These are phyloP conservation scores for Enteromius viviparus DNA, from an alignment of 2,797 vertebrate species.

Conservation along the genomic window DNA sequence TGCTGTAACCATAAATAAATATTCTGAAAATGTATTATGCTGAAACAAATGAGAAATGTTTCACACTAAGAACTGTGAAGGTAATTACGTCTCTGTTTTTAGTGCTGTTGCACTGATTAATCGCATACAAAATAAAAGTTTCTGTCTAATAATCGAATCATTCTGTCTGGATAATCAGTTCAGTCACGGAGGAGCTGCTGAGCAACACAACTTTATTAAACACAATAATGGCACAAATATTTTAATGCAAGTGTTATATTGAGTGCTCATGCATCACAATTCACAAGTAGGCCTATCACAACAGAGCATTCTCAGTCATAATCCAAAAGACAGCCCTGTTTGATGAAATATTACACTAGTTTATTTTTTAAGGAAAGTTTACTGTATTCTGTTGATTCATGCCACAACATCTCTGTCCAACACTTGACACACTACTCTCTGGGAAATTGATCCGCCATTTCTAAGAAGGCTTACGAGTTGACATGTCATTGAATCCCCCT, in stretches of 20 bases:
- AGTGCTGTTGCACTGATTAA: too few relatives aligned
- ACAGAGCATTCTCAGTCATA: background rate
- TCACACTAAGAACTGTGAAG: background rate
- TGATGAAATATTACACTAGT: background rate
- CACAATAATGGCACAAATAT: background rate
- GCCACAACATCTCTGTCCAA: background rate
- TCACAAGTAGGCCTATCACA: background rate
- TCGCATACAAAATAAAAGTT: too few relatives aligned
- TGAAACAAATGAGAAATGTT: background rate
- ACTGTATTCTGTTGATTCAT: background rate
- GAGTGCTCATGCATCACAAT: background rate
- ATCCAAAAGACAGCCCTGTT: background rate
- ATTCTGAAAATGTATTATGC: background rate
- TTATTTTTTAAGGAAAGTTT: background rate
- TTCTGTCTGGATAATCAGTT: too few relatives aligned
- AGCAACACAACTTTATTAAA: background rate
- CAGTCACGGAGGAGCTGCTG: background rate
- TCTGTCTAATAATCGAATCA: too few relatives aligned
- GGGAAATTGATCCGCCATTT: slow-evolving; percentile 17
- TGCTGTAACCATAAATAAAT: background rate
- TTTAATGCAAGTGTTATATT: background rate
- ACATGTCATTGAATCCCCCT: slow-evolving; percentile 39
- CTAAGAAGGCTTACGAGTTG: slow-evolving; percentile 25
- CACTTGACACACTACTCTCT: background rate
- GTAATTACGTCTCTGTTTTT: too few relatives aligned